Evolutionary conservation across 1,140 invertebrate species (phyloP), one percentile per base, ranked within the genome.

Genomic region (Pseudobourletiella spinata): DNA sequence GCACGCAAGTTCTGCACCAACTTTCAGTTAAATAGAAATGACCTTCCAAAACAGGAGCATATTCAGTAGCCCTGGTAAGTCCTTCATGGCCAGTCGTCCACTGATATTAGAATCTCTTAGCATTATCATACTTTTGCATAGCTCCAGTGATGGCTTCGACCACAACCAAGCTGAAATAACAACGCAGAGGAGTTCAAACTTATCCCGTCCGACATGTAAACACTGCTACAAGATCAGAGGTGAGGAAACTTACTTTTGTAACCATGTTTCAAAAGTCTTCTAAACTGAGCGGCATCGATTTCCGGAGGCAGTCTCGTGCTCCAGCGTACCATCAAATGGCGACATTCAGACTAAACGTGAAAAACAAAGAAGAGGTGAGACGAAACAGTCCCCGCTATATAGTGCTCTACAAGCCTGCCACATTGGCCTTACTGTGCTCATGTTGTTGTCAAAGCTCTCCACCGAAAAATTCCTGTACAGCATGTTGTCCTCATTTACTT

Each of bases 401-500:
- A n/a, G n/a, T n/a, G n/a, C n/a, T n/a, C n/a, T n/a, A n/a, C n/a
- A n/a, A n/a, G n/a, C n/a, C n/a, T n/a, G n/a, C n/a, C n/a, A n/a
- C n/a, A n/a, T n/a, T n/a, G n/a, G n/a, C n/a, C n/a, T n/a, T 62
- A 66, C 60, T 48, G 63, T 60, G 50, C 44, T 63, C 15, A 68
- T 28, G 51, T 54, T 64, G 48, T 83, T 81, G 67, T 83, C 81
- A 65, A 79, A 73, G 70, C 82, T 79, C 69, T 84, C 83, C 4
- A 79, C 69, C 1, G 78, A 78, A 58, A 85, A 79, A 73, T 85
- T 84, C 66, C 82, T 75, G 29, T 85, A 80, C 20, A 86, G 76
- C 76, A 84, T 79, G 71, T 87, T 87, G 74, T 87, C 85, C 72
- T 87, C 85, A 74, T 87, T 87, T 18, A 86, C 83, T 76, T 87